Base-by-base conservation (phyloP, 2,888 invertebrate species). In the Dendrolimus houi region DNA sequence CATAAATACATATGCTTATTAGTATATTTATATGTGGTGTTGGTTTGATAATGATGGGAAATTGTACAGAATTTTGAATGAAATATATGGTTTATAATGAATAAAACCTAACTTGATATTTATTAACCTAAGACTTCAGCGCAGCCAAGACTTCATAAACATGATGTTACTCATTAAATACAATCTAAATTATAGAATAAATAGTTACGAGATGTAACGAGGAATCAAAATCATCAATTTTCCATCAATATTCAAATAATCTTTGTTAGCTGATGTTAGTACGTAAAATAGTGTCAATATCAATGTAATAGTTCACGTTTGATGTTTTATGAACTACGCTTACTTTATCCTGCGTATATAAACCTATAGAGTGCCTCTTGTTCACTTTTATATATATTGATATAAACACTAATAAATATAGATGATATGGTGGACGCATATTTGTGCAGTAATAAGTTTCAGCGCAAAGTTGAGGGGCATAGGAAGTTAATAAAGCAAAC, bases 331-430 rank as follows among this genome's bases (percentile, higher is more conserved):
- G 76, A 76, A 87, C 82, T 88, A 89, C 85, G 89, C 89, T 88
- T 90, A 84, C 77, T 83, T 85, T 77, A 79, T 87, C 84, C 87
- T 87, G 89, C 87, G 87, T 87, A 86, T 82, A 68, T 83, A 81
- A 87, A 90, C 90, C 88, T 90, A 88, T 89, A 90, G 86, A 91
- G 91, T 91, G 91, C 91, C 91, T 91, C 87, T 90, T 89, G 83
- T 89, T 89, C 91, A 91, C 91, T 88, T 90, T 91, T 91, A 89
- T 91, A 90, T 86, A 86, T 87, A 88, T 87, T 88, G 87, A 86
- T 88, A 88, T 74, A 55, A 76, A 80, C 87, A 84, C 83, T 82
- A 75, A 81, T 47, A 12, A 67, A 73, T 69, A 74, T 86, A 88
- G 86, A 78, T 75, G 69, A 83, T 84, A 77, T 72, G 59, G 77